These are phyloP conservation scores for Dasyornis broadbenti DNA, from an alignment of 2,113 vertebrate genomes.

Conservation along the genomic window DNA sequence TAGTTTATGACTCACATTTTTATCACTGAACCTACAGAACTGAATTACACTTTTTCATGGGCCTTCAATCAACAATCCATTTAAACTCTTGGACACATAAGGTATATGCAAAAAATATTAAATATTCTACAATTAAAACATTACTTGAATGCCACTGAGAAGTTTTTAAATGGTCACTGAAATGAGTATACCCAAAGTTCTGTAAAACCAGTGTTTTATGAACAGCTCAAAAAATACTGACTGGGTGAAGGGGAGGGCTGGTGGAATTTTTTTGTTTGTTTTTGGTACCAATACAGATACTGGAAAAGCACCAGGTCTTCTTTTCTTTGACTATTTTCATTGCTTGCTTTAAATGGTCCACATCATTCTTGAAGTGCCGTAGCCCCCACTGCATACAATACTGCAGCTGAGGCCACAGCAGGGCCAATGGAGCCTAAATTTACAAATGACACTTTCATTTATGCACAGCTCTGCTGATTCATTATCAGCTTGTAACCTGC, in stretches of 20 bases:
- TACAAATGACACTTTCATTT: background rate
- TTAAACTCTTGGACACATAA: background rate
- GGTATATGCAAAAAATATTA: background rate
- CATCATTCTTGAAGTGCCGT: background rate
- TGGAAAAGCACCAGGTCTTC: background rate
- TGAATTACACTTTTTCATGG: background rate
- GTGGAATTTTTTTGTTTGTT: background rate
- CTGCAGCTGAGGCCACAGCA: background rate
- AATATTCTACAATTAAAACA: background rate
- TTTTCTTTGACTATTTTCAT: background rate
- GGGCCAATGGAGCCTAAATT: background rate
- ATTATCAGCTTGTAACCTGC: background rate
- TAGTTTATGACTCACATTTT: background rate
- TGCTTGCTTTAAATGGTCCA: background rate
- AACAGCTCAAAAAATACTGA: background rate
- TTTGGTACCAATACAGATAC: background rate
- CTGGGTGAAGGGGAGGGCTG: background rate
- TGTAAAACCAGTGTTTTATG: background rate
- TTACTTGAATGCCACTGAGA: background rate
- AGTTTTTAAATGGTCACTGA: background rate
- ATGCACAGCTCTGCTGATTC: background rate
- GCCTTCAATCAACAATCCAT: background rate
- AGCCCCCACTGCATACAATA: background rate
- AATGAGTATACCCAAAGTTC: background rate
- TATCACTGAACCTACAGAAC: background rate